Base-by-base conservation (phyloP, 2,888 invertebrate genomes). In the Zootermopsis nevadensis region DNA sequence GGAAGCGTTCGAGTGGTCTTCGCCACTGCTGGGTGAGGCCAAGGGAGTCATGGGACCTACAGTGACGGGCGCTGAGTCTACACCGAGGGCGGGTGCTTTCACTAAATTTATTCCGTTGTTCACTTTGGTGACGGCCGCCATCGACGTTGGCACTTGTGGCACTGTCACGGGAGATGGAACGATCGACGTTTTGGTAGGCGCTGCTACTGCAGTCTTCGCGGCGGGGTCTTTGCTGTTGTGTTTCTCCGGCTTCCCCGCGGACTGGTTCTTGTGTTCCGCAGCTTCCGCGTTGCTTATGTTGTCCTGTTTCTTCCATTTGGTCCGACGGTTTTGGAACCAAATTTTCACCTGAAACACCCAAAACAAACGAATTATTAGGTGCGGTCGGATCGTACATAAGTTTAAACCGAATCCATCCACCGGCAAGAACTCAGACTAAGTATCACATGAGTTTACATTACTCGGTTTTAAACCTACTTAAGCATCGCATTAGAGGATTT, bases 251-350 rank as follows among this genome's bases (percentile, higher is more conserved):
- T 83, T 84, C 15, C 83, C 82, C 19, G 84, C 82, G 19, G 53
- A 74, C 86, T 90, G 90, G 86, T 90, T 94, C 88, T 96, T 96
- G 88, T 95, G 93, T 88, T 96, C 97, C 0, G 96, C 95, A 2
- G 95, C 96, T 89, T 97, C 97, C 30, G 96, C 95, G 89, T 96
- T 97, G 84, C 95, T 94, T 82, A 97, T 94, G 90, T 97, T 97
- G 90, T 98, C 98, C 89, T 97, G 97, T 89, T 98, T 98, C 91
- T 98, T 98, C 94, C 94, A 94, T 88, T 94, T 94, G 33, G 94
- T 94, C 83, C 94, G 91, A 89, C 98, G 92, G 89, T 97, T 97
- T 90, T 96, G 96, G 89, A 97, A 97, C 96, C 96, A 96, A 86
- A 96, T 96, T 91, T 96, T 96, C 87, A 96, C 96, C 96, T 96